Base-by-base conservation (phyloP, 2,888 invertebrate species). In the Entomobrya proxima region DNA sequence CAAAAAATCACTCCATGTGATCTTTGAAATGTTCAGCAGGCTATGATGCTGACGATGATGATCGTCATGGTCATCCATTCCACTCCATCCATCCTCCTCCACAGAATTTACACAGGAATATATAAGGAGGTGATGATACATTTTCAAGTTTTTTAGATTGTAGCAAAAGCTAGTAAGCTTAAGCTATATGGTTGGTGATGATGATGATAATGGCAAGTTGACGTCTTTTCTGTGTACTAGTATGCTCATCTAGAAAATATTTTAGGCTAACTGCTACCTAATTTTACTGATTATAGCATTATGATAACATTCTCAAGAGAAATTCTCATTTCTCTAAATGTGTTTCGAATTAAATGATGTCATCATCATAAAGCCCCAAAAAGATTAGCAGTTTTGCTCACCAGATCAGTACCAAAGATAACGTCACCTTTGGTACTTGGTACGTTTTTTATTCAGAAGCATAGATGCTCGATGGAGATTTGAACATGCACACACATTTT, bases 1-100 rank as follows among this genome's bases (percentile, higher is more conserved):
- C 69, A 81, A 55, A 37, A 55, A 81, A 55, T 58, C 72, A 64
- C 78, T 47, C 64, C 78, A 78, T 78, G 64, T 78, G 78, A 78
- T 47, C 64, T n/a, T n/a, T n/a, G n/a, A n/a, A n/a, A n/a, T n/a
- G n/a, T n/a, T n/a, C n/a, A n/a, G n/a, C n/a, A n/a, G n/a, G n/a
- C n/a, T n/a, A n/a, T n/a, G n/a, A n/a, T n/a, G n/a, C n/a, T n/a
- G n/a, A n/a, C n/a, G n/a, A n/a, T n/a, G n/a, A 78, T 78, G 40
- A 64, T 9, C 55, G 27, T 55, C 55, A 55, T 24, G 55, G 24
- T 24, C 55, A 55, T 55, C 55, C 50, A 13, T 50, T 50, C 77
- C 61, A 21, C n/a, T 75, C 21, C 47, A 72, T 76, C 47, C 50
- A 47, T 64, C 64, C 78, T 78, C 72, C 81, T 72, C 69, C 55